Percentiles rank a stretch among this genome's conserved stretches.
Conservation (phyloP, 2,888 invertebrate genomes). For the Erebia aethiops region DNA sequence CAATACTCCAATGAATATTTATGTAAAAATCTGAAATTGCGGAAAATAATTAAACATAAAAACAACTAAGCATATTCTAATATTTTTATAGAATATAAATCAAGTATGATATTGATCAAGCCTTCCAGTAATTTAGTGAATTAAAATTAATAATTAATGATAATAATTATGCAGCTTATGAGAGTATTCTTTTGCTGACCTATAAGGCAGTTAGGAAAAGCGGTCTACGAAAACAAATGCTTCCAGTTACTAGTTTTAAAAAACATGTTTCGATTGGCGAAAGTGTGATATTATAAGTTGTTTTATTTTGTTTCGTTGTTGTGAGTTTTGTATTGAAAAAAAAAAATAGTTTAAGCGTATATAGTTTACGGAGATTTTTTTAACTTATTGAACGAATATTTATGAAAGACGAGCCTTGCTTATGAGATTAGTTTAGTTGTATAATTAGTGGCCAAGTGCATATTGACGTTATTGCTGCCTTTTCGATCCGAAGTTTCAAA, state of each 20-base stretch:
- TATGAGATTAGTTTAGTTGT: conserved; percentile 77
- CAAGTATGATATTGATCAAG: conserved; percentile 78
- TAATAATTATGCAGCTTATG: conserved; percentile 64
- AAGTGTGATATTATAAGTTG: conserved; percentile 81
- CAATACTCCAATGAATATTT: conserved; percentile 75
- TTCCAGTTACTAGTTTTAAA: conserved; percentile 68
- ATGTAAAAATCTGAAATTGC: conserved; percentile 71
- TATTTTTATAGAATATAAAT: conserved; percentile 82
- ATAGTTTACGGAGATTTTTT: conserved; percentile 65
- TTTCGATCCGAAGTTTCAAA: conserved; percentile 52
- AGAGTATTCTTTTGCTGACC: conserved; percentile 72
- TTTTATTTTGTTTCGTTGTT: conserved; percentile 82
- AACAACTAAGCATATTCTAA: conserved; percentile 74
- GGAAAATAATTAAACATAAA: conserved; percentile 50
- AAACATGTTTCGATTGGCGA: conserved; percentile 65
- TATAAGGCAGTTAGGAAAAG: conserved; percentile 68
- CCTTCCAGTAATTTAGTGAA: conserved; percentile 83
- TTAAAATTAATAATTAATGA: conserved; percentile 54
- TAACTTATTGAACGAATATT: conserved; percentile 78
- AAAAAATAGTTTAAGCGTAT: conserved; percentile 66
- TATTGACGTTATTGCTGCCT: conserved; percentile 52
- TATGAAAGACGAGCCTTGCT: conserved; percentile 83
- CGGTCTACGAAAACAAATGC: conserved; percentile 62
- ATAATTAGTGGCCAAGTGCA: conserved; percentile 65
- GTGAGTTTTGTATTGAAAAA: conserved; percentile 78